A percentile compares a stretch with the other conserved stretches of the same genome.
phyloP scores from a whole-genome alignment of 35 echinoderm and acorn worm species.

The Stichopus chloronotus region DNA sequence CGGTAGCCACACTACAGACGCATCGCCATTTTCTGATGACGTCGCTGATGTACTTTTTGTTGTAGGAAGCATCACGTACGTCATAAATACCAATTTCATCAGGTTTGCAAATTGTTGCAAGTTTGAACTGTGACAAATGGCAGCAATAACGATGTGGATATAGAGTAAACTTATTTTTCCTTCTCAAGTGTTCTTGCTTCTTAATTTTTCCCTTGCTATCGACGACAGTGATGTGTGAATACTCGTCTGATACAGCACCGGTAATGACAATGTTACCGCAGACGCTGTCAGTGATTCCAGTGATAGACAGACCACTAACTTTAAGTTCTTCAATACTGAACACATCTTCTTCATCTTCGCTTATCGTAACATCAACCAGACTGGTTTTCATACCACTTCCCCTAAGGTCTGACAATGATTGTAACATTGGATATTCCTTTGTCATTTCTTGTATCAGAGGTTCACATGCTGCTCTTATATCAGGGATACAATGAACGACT shows the following conservation, averaged over 20 bases:
- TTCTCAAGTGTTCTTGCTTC: neutral
- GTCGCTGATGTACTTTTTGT: neutral
- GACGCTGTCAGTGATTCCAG: neutral
- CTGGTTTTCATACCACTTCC: neutral
- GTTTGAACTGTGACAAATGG: neutral
- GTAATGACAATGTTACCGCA: neutral
- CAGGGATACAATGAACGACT: neutral
- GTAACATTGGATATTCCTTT: neutral
- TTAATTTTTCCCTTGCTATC: neutral
- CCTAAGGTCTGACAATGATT: neutral
- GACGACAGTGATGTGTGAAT: conserved; percentile 8
- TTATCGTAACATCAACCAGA: neutral
- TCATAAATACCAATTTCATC: conserved; percentile 12
- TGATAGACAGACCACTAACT: neutral
- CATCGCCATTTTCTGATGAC: neutral
- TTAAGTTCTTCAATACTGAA: neutral
- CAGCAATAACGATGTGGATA: neutral
- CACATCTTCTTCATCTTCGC: neutral
- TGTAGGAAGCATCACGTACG: neutral
- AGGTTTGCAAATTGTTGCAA: neutral
- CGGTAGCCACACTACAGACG: neutral
- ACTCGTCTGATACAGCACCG: neutral
- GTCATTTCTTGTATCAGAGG: neutral
- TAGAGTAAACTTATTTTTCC: neutral
- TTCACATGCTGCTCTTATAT: conserved; percentile 6